Evolutionary conservation across 2,888 invertebrate species (phyloP).

Genomic region (Cyaniris semiargus): DNA sequence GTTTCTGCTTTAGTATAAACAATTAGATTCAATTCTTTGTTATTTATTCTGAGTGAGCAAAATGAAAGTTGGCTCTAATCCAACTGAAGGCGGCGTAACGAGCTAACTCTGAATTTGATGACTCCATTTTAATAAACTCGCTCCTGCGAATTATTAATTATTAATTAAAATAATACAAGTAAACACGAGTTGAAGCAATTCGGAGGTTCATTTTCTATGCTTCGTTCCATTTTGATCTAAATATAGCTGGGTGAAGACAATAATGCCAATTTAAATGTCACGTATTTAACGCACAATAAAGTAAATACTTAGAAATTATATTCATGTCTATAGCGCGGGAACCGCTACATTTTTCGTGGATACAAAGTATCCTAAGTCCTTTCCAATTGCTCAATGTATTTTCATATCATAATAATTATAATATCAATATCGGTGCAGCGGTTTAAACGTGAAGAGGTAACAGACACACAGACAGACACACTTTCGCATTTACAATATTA

Average conservation of each 20-base stretch:
- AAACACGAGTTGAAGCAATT: not conserved
- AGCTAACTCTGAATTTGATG: conserved; percentile 23
- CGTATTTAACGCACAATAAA: too few species aligned
- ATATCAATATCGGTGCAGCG: too few species aligned
- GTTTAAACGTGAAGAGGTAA: too few species aligned
- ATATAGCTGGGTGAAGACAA: too few species aligned
- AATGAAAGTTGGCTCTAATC: conserved; percentile 41
- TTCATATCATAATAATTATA: too few species aligned
- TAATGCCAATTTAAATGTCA: not conserved
- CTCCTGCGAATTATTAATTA: conserved; percentile 25
- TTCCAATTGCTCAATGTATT: too few species aligned
- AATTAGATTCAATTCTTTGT: not conserved
- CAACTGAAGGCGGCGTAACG: conserved; percentile 35
- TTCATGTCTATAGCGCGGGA: too few species aligned
- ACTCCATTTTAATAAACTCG: conserved; percentile 26
- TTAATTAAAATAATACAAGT: conserved; percentile 22
- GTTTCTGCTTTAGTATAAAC: not conserved
- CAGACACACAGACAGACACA: too few species aligned
- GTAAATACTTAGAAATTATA: too few species aligned
- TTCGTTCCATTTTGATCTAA: not conserved
- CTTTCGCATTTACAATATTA: too few species aligned
- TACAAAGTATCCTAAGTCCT: too few species aligned
- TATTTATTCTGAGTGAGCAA: conserved; percentile 40
- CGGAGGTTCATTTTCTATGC: not conserved
- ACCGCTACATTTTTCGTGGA: too few species aligned